Evolutionary conservation across 2,797 vertebrate species (phyloP).

Genomic region (Nyctalus aviator): DNA sequence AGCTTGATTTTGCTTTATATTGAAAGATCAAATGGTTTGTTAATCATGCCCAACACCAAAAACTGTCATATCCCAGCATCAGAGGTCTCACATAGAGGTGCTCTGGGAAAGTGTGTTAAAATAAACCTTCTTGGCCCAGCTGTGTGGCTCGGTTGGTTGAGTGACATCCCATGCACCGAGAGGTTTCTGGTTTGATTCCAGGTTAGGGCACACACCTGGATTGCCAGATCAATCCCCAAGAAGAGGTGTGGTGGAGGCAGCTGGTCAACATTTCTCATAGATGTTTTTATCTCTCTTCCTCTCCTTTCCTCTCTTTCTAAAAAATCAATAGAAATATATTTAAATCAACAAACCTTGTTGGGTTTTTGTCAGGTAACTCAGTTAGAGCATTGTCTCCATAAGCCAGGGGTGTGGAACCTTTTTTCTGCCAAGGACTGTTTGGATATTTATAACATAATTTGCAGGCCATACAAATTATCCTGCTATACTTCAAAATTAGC

Average conservation of each 20-base stretch:
- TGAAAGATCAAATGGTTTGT: conserved; percentile 29
- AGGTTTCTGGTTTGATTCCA: background rate
- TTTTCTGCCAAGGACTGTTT: no score
- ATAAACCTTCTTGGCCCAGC: background rate
- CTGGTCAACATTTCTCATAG: background rate
- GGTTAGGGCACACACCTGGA: background rate
- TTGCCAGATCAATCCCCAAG: background rate
- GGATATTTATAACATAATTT: no score
- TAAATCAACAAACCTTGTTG: no score
- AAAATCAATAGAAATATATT: background rate
- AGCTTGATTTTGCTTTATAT: conserved; percentile 45
- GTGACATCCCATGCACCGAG: background rate
- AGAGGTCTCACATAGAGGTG: background rate
- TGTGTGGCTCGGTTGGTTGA: background rate
- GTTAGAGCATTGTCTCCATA: no score
- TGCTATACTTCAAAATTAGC: no score
- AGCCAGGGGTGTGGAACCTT: no score
- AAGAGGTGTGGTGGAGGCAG: background rate
- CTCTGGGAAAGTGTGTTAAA: conserved; percentile 25
- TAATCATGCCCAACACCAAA: conserved; percentile 14
- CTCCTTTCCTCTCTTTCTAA: background rate
- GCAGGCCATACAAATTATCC: no score
- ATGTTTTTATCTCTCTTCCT: background rate
- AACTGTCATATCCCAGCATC: background rate
- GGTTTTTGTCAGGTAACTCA: no score